Evolutionary conservation across 1,140 invertebrate genomes (phyloP), one percentile per base, ranked within the genome.

Genomic region (Anoplolepis gracilipes): DNA sequence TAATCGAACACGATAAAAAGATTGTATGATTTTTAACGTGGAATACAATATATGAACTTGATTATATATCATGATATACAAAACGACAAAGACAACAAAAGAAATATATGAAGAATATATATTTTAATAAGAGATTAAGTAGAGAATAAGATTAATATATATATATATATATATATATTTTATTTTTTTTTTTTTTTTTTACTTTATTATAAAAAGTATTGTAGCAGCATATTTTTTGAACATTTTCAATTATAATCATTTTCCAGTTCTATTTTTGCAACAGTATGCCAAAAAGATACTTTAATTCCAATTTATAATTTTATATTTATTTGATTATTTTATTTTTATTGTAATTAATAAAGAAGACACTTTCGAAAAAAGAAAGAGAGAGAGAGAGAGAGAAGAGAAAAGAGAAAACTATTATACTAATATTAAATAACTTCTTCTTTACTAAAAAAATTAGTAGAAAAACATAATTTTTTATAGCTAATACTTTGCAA

Each of bases 191-290:
- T n/a, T n/a, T n/a, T n/a, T n/a, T n/a, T n/a, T n/a, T n/a, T n/a
- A n/a, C n/a, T n/a, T n/a, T n/a, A 55, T 6, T 2, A n/a, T 53
- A 19, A n/a, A n/a, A n/a, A 55, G 1, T 28, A 69, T 28, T 25
- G 2, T 46, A 28, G 2, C n/a, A 30, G 10, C 1, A 62, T 64
- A 16, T 69, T 69, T 42, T 49, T 69, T 69, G 22, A 22, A 46
- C 22, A 46, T 69, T 67, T 4, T 13, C 22, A 69, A 65, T 69
- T 69, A 28, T 7, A 69, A 49, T 46, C 39, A 69, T 49, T 46
- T 19, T 67, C 22, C 36, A 46, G 13, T 46, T 22, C 6, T 67
- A 67, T 67, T 11, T 25, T 67, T 42, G n/a, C 3, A 46, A 4
- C 7, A 46, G 7, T 49, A 3, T 6, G 1, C 22, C 16, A 25